A percentile compares a stretch with the other conserved stretches of the same genome.
Conservation (phyloP, 2,113 vertebrate genomes). For the Electrona antarctica region DNA sequence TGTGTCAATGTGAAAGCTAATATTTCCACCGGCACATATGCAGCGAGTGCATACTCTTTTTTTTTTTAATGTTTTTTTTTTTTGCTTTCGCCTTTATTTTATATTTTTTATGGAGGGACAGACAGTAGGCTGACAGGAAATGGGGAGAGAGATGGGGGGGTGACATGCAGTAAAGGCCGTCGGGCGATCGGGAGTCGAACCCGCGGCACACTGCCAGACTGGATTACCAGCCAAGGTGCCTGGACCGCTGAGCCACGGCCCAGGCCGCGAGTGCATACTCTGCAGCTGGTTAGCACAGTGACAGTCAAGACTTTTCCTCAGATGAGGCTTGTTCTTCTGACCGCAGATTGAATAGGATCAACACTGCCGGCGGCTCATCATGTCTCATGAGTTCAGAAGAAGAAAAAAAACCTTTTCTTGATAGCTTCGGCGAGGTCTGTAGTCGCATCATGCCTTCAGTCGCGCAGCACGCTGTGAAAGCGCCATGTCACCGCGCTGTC, state of each 20-base stretch:
- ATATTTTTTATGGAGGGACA: no score
- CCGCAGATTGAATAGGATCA: conserved; percentile 26
- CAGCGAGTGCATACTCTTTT: conserved; percentile 17
- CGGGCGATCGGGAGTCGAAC: no score
- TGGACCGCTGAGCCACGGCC: no score
- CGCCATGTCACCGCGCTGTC: neutral
- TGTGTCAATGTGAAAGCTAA: conserved; percentile 28
- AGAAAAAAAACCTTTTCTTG: conserved; percentile 31
- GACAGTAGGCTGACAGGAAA: no score
- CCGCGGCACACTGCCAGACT: no score
- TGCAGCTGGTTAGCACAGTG: conserved; percentile 38
- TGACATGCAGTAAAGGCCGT: no score
- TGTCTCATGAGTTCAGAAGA: conserved; percentile 9
- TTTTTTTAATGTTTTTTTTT: no score
- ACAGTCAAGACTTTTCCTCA: conserved; percentile 22
- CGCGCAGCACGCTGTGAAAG: conserved; percentile 1
- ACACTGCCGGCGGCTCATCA: conserved; percentile 1
- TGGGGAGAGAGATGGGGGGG: no score
- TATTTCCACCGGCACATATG: conserved; percentile 43
- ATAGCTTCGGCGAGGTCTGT: conserved; percentile 16
- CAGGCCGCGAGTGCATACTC: no score
- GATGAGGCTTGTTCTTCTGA: conserved; percentile 14
- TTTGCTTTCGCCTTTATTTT: no score
- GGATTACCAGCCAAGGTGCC: no score
- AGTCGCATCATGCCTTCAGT: conserved; percentile 7